Conservation (phyloP, 2,797 vertebrate genomes). For the Etheostoma nigrum region DNA sequence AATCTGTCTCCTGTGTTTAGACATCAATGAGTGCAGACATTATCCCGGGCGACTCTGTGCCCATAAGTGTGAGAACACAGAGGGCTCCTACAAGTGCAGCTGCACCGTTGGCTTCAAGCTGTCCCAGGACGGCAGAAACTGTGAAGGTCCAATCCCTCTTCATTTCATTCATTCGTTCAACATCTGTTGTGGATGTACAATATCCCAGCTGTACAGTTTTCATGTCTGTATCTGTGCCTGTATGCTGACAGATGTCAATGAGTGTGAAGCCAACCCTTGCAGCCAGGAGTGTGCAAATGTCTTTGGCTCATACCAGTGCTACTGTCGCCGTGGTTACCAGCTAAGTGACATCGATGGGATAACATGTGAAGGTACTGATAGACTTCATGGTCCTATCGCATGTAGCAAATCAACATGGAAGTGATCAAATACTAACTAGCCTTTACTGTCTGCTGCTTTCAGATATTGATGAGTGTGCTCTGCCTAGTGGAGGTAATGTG, state of each 20-base stretch:
- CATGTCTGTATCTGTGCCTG: background rate
- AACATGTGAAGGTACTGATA: slow-evolving; percentile 89
- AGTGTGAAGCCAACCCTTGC: slow-evolving; percentile 90
- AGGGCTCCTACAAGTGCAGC: slow-evolving; percentile 91
- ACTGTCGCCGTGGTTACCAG: slow-evolving; percentile 92
- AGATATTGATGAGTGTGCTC: slow-evolving; percentile 95
- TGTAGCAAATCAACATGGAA: background rate
- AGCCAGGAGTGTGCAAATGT: slow-evolving; percentile 94
- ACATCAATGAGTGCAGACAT: slow-evolving; percentile 91
- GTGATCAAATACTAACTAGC: background rate
- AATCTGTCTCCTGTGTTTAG: slow-evolving; percentile 68
- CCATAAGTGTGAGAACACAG: slow-evolving; percentile 93
- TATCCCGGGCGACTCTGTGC: slow-evolving; percentile 89
- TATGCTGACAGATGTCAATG: slow-evolving; percentile 87
- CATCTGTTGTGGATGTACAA: too few relatives aligned
- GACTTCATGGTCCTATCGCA: background rate
- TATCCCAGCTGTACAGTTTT: background rate
- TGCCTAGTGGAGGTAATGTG: slow-evolving; percentile 89
- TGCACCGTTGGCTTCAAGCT: slow-evolving; percentile 91
- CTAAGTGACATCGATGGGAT: slow-evolving; percentile 90
- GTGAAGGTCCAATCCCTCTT: slow-evolving; percentile 85
- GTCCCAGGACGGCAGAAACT: slow-evolving; percentile 86
- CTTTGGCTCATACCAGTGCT: slow-evolving; percentile 94
- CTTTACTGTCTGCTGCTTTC: slow-evolving; percentile 10
- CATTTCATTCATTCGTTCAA: background rate